Evolutionary conservation across 2,113 vertebrate genomes (phyloP), one percentile per base, ranked within the genome.

Genomic region (Centropristis striata): DNA sequence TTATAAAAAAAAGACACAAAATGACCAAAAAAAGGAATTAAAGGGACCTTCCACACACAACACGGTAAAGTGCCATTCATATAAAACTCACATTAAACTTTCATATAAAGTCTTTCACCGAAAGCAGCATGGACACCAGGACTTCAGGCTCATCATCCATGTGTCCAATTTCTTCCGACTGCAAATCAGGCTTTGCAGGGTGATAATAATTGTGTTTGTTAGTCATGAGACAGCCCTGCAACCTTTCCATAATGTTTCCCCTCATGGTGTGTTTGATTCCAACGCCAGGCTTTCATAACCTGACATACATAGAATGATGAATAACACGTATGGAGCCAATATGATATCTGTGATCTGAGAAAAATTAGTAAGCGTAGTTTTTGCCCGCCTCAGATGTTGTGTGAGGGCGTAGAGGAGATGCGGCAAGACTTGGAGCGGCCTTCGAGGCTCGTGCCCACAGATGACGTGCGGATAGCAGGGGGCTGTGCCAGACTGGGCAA

Each of bases 401-500:
- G 55, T 68, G 80, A 81, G 64, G 76, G 70, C 23, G 75, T 74
- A 36, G 18, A 84, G 81, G 84, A 74, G 58, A 81, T 76, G 60
- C 67, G 39, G 75, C 50, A 77, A 75, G 32, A 21, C 73, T 74
- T 8, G 51, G 68, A 71, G 67, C 59, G 60, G 86, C 57, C 70
- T 11, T 46, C 70, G 78, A 66, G 60, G 71, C 78, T 75, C 5
- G 20, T 83, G 78, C 73, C 70, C 79, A 88, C 88, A 85, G 70
- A 89, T 89, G 89, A 92, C 60, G 78, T 77, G 80, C 70, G 71
- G 58, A 77, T 83, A 77, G 80, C 79, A 84, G 59, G 73, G 73
- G 78, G 76, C 84, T 86, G 72, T 74, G 80, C 81, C 94, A 94
- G 90, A 92, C 88, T 78, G 89, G 83, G 86, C 82, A 58, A 93